Conservation (phyloP, 2,888 invertebrate genomes). For the Athripsodes cinereus region DNA sequence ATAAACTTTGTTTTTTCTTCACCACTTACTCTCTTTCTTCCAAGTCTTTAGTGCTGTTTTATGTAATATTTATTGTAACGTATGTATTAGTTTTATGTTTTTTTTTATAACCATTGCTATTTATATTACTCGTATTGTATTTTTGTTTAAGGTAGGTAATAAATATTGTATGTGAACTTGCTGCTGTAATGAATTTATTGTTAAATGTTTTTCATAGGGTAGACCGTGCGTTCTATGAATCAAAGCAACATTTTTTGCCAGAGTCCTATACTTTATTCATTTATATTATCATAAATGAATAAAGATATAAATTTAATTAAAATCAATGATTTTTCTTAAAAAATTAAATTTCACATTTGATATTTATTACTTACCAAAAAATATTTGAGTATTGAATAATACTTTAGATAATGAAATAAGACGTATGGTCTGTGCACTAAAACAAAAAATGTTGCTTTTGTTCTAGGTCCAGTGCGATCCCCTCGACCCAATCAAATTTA, state of each 20-base stretch:
- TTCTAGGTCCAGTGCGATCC: slow-evolving; percentile 50
- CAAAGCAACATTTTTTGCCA: slow-evolving; percentile 28
- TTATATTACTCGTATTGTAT: background rate
- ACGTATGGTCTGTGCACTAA: slow-evolving; percentile 25
- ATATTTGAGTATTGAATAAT: background rate
- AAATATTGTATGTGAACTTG: background rate
- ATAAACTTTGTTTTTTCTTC: too few relatives aligned
- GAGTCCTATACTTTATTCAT: slow-evolving; percentile 10
- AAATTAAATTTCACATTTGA: background rate
- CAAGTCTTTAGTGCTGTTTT: too few relatives aligned
- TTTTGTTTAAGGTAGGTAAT: slow-evolving; percentile 1
- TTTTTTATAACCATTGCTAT: background rate
- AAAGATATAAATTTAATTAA: background rate
- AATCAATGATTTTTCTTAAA: background rate
- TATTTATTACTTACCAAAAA: slow-evolving; percentile 3
- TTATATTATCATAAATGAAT: background rate
- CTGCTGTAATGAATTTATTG: background rate
- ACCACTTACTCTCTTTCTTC: too few relatives aligned
- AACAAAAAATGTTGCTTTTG: slow-evolving; percentile 34
- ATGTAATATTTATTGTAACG: too few relatives aligned
- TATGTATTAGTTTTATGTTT: background rate
- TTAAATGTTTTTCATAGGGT: slow-evolving; percentile 9
- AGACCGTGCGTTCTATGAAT: slow-evolving; percentile 24
- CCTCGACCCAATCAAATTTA: slow-evolving; percentile 51
- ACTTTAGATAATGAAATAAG: slow-evolving; percentile 14